Percentiles rank a stretch among this genome's conserved stretches.
phyloP scores from a whole-genome alignment of 1,140 invertebrate species.

The Heliconius hermathena region DNA sequence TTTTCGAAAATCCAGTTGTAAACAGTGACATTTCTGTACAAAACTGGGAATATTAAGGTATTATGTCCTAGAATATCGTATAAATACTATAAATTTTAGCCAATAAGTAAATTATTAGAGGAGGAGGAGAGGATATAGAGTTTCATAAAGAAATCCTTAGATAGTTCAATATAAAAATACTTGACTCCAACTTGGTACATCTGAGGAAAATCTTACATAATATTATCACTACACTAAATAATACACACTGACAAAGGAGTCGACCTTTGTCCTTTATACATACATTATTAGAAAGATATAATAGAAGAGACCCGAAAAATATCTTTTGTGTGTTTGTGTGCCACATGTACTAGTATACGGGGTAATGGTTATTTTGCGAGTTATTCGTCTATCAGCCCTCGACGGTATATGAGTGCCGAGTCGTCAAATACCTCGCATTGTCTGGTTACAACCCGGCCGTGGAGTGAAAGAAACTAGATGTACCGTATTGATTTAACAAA shows the following conservation, averaged over 20 bases:
- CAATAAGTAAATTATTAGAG: too few relatives aligned
- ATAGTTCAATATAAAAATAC: neutral
- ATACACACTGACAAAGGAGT: slow-evolving; percentile 37
- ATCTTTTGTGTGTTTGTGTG: slow-evolving; percentile 46
- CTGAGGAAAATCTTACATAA: slow-evolving; percentile 35
- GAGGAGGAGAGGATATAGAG: neutral
- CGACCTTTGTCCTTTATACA: slow-evolving; percentile 57
- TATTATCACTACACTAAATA: slow-evolving; percentile 40
- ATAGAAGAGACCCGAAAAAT: slow-evolving; percentile 47
- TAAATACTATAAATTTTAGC: too few relatives aligned
- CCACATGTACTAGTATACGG: slow-evolving; percentile 27
- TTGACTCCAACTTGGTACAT: neutral
- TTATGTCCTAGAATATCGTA: too few relatives aligned
- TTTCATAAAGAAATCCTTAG: neutral
- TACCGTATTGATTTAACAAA: neutral
- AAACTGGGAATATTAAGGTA: too few relatives aligned
- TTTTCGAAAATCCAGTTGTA: too few relatives aligned
- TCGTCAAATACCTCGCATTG: slow-evolving; percentile 43
- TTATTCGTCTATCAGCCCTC: slow-evolving; percentile 51
- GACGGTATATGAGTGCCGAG: slow-evolving; percentile 43
- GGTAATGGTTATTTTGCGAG: slow-evolving; percentile 57
- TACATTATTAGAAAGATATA: slow-evolving; percentile 56
- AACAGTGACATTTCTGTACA: too few relatives aligned
- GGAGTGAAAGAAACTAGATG: slow-evolving; percentile 39
- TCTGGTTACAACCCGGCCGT: slow-evolving; percentile 26